A percentile compares a stretch with the other conserved stretches of the same genome.
These are phyloP conservation scores for Aphyosemion australe DNA, from an alignment of 2,113 vertebrate species.

Conservation along the genomic window DNA sequence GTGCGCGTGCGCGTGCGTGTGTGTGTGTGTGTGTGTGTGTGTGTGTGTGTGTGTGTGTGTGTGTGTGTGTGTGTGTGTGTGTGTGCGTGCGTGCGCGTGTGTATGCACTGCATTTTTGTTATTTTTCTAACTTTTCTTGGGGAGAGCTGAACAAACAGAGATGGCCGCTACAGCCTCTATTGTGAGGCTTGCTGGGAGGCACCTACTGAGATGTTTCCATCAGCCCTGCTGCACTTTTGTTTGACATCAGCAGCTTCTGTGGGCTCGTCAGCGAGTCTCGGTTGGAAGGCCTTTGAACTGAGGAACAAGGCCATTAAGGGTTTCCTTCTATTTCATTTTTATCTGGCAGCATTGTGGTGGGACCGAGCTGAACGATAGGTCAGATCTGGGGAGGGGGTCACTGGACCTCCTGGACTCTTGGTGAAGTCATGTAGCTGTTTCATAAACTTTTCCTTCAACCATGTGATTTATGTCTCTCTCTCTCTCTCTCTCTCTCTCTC, in stretches of 20 bases:
- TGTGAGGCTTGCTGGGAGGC: constrained; percentile 9
- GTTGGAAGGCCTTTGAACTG: constrained; percentile 44
- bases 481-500: constrained; percentile 50
- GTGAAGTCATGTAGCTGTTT: constrained; percentile 61
- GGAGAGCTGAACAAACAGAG: constrained; percentile 19
- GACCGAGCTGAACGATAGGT: constrained; percentile 44
- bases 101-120: not conserved
- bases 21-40: no score
- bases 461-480: constrained; percentile 26
- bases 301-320: constrained; percentile 54
- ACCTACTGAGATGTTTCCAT: constrained; percentile 26
- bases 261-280: constrained; percentile 16
- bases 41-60: no score
- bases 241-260: constrained; percentile 49
- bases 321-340: constrained; percentile 70
- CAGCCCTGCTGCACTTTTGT: constrained; percentile 33
- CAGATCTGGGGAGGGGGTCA: constrained; percentile 43
- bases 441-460: constrained; percentile 56
- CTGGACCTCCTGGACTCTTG: constrained; percentile 38
- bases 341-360: constrained; percentile 51
- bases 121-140: constrained; percentile 8
- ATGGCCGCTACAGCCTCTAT: constrained; percentile 8
- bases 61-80: no score
- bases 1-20: no score
- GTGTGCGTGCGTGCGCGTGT: constrained; percentile 21